These are phyloP conservation scores for Crossocerus cetratus DNA, from an alignment of 2,888 invertebrate species.

Conservation along the genomic window DNA sequence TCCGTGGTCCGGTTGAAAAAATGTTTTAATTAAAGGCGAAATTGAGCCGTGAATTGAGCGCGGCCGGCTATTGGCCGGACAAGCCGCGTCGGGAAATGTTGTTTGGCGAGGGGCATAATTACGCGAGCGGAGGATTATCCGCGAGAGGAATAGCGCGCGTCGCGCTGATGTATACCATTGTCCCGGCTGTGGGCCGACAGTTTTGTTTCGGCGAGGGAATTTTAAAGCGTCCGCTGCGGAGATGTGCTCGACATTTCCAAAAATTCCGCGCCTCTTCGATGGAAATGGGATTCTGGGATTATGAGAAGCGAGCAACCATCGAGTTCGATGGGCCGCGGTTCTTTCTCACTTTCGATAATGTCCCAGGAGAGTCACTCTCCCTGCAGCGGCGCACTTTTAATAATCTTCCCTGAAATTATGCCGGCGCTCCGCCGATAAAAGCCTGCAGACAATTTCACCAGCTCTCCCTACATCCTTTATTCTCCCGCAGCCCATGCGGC, in stretches of 20 bases:
- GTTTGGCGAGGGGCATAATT: neutral
- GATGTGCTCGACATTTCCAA: neutral
- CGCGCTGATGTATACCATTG: neutral
- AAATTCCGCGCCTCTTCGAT: too few species aligned
- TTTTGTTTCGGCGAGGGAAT: neutral
- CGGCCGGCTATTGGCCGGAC: neutral
- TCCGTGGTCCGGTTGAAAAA: neutral
- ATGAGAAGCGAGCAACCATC: too few species aligned
- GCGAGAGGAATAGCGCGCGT: neutral
- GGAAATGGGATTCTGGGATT: too few species aligned
- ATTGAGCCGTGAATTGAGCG: slow-evolving; percentile 5
- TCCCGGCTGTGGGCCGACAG: neutral
- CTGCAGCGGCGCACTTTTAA: slow-evolving; percentile 38
- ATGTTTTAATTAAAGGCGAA: slow-evolving; percentile 10
- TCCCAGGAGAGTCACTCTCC: slow-evolving; percentile 17
- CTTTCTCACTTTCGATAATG: slow-evolving; percentile 32
- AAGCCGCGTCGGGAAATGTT: neutral
- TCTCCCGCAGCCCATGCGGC: slow-evolving; percentile 46
- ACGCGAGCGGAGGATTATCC: neutral
- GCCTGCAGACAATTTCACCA: slow-evolving; percentile 44
- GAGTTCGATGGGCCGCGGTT: neutral
- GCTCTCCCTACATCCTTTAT: too few species aligned
- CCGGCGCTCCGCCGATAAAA: slow-evolving; percentile 50
- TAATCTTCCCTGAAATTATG: slow-evolving; percentile 50
- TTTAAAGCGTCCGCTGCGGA: neutral